phyloP scores from a whole-genome alignment of 1,140 invertebrate genomes.

The Drosophila nasuta region DNA sequence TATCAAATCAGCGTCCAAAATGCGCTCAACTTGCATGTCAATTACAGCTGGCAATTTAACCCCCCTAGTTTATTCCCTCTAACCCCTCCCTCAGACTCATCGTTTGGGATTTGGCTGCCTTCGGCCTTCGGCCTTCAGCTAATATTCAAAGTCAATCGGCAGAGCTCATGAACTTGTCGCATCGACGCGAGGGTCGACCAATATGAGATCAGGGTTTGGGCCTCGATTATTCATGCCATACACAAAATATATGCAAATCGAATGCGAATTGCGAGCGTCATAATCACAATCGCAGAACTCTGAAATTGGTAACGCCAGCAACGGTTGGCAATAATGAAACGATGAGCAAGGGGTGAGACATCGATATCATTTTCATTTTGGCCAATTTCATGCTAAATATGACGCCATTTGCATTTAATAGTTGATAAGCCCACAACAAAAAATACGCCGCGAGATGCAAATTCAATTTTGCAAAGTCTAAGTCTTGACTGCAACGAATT shows the following conservation, averaged over 20 bases:
- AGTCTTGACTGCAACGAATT: conserved; percentile 38
- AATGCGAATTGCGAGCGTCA: conserved; percentile 66
- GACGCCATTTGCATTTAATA: conserved; percentile 77
- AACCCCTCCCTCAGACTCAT: neutral
- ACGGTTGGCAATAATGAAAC: too few relatives aligned
- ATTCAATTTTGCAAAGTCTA: conserved; percentile 42
- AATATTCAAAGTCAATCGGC: conserved; percentile 81
- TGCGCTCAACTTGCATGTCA: conserved; percentile 75
- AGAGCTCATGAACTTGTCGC: conserved; percentile 73
- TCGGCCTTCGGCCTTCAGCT: conserved; percentile 26
- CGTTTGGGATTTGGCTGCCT: neutral
- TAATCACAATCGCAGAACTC: conserved; percentile 57
- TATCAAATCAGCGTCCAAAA: conserved; percentile 73
- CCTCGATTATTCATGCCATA: conserved; percentile 72
- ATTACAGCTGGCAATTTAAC: conserved; percentile 68
- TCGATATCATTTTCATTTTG: conserved; percentile 57
- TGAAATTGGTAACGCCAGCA: conserved; percentile 30
- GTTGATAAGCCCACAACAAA: conserved; percentile 66
- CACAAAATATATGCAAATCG: conserved; percentile 75
- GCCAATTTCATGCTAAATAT: conserved; percentile 76
- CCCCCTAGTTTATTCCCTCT: neutral
- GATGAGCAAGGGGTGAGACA: neutral
- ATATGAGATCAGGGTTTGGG: conserved; percentile 36
- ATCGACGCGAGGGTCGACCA: conserved; percentile 27
- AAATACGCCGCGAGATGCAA: conserved; percentile 37